Conservation (phyloP, 1,140 invertebrate genomes). For the Carposina sasakii region DNA sequence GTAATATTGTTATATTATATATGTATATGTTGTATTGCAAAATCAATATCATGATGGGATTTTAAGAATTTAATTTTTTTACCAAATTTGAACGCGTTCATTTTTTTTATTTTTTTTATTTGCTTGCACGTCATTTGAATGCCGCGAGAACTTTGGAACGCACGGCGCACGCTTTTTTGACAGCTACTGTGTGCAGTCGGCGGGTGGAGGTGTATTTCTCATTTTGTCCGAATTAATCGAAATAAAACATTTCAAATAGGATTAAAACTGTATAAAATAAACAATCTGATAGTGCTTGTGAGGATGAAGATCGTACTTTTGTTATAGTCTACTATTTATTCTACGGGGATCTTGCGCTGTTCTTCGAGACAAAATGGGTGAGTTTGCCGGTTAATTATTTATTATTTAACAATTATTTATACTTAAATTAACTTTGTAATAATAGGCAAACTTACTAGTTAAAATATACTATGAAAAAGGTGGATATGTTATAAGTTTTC, state of each 20-base stretch:
- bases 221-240: background rate
- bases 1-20: too few species aligned
- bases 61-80: too few species aligned
- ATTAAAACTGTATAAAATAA: background rate
- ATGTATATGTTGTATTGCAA: too few species aligned
- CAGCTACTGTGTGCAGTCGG: background rate
- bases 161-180: background rate
- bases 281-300: background rate
- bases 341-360: slow-evolving; percentile 4
- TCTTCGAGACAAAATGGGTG: slow-evolving; percentile 51
- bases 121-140: too few species aligned
- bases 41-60: too few species aligned
- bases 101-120: too few species aligned
- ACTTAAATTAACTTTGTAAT: background rate
- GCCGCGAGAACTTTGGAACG: background rate
- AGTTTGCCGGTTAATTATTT: slow-evolving; percentile 43
- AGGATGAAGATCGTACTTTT: background rate
- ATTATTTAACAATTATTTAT: slow-evolving; percentile 18
- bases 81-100: too few species aligned
- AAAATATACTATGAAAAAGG: slow-evolving; percentile 20
- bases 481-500: slow-evolving; percentile 5
- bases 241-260: background rate
- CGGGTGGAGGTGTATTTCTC: background rate
- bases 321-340: background rate
- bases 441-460: background rate